These are phyloP conservation scores for Brachionus rubens DNA, from an alignment of 1,140 invertebrate species.

Conservation along the genomic window DNA sequence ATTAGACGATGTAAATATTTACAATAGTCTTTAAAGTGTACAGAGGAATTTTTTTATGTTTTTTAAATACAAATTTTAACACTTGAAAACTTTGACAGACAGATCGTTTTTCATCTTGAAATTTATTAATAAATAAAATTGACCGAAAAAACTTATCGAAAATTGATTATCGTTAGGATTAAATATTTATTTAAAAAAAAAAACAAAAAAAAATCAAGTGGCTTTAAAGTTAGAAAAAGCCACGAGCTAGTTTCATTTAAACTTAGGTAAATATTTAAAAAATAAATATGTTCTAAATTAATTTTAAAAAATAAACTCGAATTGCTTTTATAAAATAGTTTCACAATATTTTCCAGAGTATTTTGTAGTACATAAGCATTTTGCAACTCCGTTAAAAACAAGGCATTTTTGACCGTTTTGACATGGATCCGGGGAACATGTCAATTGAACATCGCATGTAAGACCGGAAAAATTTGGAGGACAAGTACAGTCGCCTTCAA, in stretches of 20 bases:
- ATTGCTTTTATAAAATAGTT: not conserved
- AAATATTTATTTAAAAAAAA: no score
- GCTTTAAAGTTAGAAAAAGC: no score
- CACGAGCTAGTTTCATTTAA: not conserved
- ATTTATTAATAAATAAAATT: no score
- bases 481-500: not conserved
- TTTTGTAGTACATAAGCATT: not conserved
- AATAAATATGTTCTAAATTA: not conserved
- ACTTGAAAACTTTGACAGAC: no score
- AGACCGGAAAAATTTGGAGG: not conserved
- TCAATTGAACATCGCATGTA: not conserved
- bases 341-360: slow-evolving; percentile 14
- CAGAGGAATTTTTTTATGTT: no score
- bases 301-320: not conserved
- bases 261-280: slow-evolving; percentile 2
- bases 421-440: slow-evolving; percentile 17
- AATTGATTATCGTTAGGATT: no score
- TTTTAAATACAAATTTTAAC: no score
- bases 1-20: no score
- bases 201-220: no score
- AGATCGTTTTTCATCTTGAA: no score
- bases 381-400: not conserved
- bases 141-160: no score
- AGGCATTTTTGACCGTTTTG: not conserved
- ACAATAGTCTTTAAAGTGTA: no score